These are phyloP conservation scores for Hydraecia micacea DNA, from an alignment of 2,888 invertebrate species.

Conservation along the genomic window DNA sequence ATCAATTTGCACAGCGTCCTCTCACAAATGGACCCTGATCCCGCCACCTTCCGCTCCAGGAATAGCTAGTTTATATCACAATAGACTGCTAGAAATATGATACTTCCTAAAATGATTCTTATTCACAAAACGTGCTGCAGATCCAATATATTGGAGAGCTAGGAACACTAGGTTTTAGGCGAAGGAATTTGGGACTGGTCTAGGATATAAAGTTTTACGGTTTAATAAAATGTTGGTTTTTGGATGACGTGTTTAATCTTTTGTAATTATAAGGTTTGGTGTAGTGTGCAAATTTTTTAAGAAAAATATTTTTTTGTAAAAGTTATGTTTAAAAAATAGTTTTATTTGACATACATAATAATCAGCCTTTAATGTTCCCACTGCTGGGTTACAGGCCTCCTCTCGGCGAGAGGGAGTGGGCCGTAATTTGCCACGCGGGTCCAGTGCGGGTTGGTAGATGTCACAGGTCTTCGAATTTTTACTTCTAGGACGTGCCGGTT, in stretches of 20 bases:
- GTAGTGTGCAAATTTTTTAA: no score
- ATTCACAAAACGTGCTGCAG: slow-evolving; percentile 57
- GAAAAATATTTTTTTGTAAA: no score
- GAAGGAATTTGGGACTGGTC: slow-evolving; percentile 30
- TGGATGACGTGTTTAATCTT: neutral
- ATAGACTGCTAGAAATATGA: slow-evolving; percentile 47
- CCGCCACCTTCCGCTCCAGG: slow-evolving; percentile 25
- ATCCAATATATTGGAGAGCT: slow-evolving; percentile 58
- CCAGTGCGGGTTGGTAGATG: no score
- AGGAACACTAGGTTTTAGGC: slow-evolving; percentile 32
- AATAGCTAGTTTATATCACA: slow-evolving; percentile 44
- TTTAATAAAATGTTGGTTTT: neutral
- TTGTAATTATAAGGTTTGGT: neutral
- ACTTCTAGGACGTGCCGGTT: no score
- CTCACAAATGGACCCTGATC: slow-evolving; percentile 36
- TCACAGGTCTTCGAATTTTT: no score
- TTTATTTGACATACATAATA: neutral
- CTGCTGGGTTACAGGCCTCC: neutral
- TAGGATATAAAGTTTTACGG: neutral
- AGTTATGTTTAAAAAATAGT: no score
- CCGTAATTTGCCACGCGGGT: no score
- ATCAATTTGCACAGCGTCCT: slow-evolving; percentile 41
- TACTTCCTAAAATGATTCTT: slow-evolving; percentile 65
- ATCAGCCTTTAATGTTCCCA: neutral
- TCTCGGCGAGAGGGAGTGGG: no score